A percentile compares a stretch with the other conserved stretches of the same genome.
Conservation (phyloP, 2,888 invertebrate genomes). For the Bombyx huttoni region DNA sequence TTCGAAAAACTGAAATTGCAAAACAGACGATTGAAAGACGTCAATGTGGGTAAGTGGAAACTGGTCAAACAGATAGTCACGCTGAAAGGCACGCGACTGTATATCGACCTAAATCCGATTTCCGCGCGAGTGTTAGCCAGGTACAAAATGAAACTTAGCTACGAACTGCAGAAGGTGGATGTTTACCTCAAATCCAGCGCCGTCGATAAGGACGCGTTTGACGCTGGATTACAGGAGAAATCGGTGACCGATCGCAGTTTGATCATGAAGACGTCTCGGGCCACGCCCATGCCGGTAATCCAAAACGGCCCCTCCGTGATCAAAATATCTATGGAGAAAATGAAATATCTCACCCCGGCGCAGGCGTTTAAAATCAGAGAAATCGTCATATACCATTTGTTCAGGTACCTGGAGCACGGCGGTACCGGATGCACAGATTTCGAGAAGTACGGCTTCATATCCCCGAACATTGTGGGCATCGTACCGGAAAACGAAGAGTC, state of each 20-base stretch:
- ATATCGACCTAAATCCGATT: constrained; percentile 57
- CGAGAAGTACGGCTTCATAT: constrained; percentile 38
- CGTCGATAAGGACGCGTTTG: constrained; percentile 51
- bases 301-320: constrained; percentile 25
- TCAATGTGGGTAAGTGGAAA: constrained; percentile 54
- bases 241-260: constrained; percentile 17
- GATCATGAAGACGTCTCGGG: constrained; percentile 20
- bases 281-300: constrained; percentile 37
- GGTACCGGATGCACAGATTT: constrained; percentile 40
- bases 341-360: constrained; percentile 24
- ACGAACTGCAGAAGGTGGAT: constrained; percentile 54
- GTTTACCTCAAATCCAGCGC: constrained; percentile 51
- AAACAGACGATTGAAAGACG: constrained; percentile 33
- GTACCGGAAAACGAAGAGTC: constrained; percentile 45
- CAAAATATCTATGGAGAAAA: constrained; percentile 38
- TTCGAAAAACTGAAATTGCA: constrained; percentile 46
- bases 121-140: constrained; percentile 44
- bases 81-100: constrained; percentile 44
- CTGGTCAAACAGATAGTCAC: constrained; percentile 48
- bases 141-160: constrained; percentile 47
- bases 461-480: constrained; percentile 41
- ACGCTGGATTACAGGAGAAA: constrained; percentile 34
- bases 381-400: constrained; percentile 38
- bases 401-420: constrained; percentile 33
- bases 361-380: constrained; percentile 49